Conservation (phyloP, 2,113 vertebrate genomes). For the Phodopus roborovskii region DNA sequence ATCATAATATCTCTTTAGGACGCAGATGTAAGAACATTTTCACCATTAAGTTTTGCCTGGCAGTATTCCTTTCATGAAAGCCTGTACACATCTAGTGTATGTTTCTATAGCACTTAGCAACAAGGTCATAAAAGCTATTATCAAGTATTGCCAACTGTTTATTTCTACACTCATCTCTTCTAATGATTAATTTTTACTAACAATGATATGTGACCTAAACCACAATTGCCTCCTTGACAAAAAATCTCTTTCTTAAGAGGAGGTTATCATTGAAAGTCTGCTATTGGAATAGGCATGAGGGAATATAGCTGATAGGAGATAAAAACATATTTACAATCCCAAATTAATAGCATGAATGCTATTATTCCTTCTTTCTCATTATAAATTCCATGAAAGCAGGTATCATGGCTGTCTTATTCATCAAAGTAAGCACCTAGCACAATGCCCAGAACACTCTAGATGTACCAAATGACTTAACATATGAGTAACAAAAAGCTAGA, state of each 20-base stretch:
- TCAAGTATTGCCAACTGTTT: background rate
- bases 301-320: background rate
- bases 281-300: background rate
- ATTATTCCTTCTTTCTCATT: background rate
- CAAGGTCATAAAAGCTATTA: background rate
- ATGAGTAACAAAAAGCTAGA: background rate
- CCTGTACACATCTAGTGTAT: background rate
- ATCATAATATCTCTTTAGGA: slow-evolving; percentile 40
- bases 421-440: background rate
- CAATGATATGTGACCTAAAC: slow-evolving; percentile 37
- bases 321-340: background rate
- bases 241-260: background rate
- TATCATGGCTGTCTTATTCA: background rate
- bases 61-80: background rate
- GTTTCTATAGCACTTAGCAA: background rate
- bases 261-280: background rate
- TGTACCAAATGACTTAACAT: background rate
- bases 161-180: background rate
- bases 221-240: slow-evolving; percentile 44
- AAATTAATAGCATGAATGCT: slow-evolving; percentile 4
- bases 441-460: background rate
- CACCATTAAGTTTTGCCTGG: background rate
- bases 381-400: background rate
- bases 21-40: background rate
- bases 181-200: slow-evolving; percentile 18